Base-by-base conservation (phyloP, 2,888 invertebrate species). In the Seira ritae region DNA sequence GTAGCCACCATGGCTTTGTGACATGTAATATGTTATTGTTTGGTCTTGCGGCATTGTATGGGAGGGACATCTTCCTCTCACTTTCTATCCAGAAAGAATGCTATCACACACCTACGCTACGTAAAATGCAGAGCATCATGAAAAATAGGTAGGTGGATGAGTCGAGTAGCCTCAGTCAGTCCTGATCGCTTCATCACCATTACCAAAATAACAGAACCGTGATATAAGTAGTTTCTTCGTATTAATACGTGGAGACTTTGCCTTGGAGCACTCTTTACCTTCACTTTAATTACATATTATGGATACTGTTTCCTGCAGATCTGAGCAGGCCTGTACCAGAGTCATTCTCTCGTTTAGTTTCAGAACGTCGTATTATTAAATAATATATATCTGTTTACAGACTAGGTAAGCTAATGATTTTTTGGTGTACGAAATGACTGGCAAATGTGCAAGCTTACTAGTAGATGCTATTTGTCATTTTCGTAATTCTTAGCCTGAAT, bases 11-110 rank as follows among this genome's bases (percentile, higher is more conserved):
- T 22, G 65, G 17, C 65, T 65, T 65, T 22, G 65, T 67, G 55
- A 55, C 55, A 8, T 55, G 17, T 55, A 31, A 17, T 55, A 55
- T 12, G 3, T 55, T 55, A 17, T 12, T 55, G 15, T 12, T 12
- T 78, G 67, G 66, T 68, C 65, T 46, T 68, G 67, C 71, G 75
- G 75, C 76, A 71, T 55, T 55, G 15, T 76, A 72, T 70, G 69
- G 72, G 46, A 1, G 46, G 20, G 71, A 17, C 42, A 46, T 62
- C 65, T 62, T 42, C 17, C 46, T 55, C 55, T 55, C 55, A 55
- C 55, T 55, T 55, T 55, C 17, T 55, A 60, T 60, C 20, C 37
- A 71, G 55, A 66, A 73, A n/a, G 55, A 73, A 69, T 69, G 69
- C 73, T 68, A 74, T 73, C 62, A 72, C 66, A 67, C 50, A 72